Conservation (phyloP, 53 echinoderm and acorn worm species). For the Hippasteria phrygiana region DNA sequence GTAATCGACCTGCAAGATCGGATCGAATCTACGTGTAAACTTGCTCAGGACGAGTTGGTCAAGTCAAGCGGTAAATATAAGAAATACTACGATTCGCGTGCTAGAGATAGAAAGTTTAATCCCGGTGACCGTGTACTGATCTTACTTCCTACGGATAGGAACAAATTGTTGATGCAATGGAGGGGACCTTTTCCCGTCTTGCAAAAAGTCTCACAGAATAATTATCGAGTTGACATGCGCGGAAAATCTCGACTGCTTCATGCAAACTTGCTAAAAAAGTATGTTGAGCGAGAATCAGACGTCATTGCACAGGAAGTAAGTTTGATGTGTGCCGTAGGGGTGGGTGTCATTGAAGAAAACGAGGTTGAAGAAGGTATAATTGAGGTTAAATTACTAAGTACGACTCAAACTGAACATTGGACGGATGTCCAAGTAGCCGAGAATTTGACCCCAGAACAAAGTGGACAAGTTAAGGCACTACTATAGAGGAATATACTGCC, state of each 20-base stretch:
- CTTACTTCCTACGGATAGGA: constrained; percentile 67
- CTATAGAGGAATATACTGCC: not conserved
- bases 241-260: constrained; percentile 41
- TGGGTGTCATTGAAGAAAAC: not conserved
- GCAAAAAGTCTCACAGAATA: constrained; percentile 1
- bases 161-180: constrained; percentile 76
- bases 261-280: constrained; percentile 64
- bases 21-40: constrained; percentile 61
- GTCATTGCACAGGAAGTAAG: not conserved
- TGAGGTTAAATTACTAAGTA: not conserved
- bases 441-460: not conserved
- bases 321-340: not conserved
- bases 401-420: not conserved
- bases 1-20: constrained; percentile 58
- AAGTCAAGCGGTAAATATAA: constrained; percentile 7
- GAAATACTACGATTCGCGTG: constrained; percentile 59
- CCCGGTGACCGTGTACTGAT: constrained; percentile 70
- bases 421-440: not conserved
- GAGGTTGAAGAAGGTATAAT: not conserved
- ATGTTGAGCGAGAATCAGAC: constrained; percentile 16
- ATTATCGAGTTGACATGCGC: constrained; percentile 53
- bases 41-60: constrained; percentile 12
- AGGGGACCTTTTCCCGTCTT: constrained; percentile 64
- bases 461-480: not conserved
- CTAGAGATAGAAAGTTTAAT: constrained; percentile 38